Percentiles rank a stretch among this genome's conserved stretches.
Conservation (phyloP, 1,140 invertebrate genomes). For the Oryzaephilus surinamensis region DNA sequence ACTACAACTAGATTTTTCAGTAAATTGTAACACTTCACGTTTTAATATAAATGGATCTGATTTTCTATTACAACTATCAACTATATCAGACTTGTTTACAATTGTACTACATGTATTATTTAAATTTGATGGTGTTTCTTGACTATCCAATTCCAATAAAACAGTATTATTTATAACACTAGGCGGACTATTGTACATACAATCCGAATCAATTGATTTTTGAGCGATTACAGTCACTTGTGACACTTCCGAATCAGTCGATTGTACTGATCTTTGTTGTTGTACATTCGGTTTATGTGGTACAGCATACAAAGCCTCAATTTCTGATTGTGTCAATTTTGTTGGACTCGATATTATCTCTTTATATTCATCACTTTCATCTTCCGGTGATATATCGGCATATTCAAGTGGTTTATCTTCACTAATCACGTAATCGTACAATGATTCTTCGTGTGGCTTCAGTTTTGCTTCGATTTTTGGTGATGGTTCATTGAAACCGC, state of each 20-base stretch:
- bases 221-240: constrained; percentile 24
- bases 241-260: too few relatives aligned
- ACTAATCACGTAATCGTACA: constrained; percentile 26
- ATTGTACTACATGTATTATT: too few relatives aligned
- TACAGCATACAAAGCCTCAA: constrained; percentile 28
- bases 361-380: constrained; percentile 14
- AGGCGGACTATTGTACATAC: constrained; percentile 27
- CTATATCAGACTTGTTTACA: too few relatives aligned
- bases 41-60: constrained; percentile 25
- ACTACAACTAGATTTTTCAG: constrained; percentile 1
- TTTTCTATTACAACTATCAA: not conserved
- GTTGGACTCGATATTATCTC: constrained; percentile 10
- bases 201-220: constrained; percentile 31
- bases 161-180: constrained; percentile 15
- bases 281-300: constrained; percentile 20
- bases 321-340: constrained; percentile 21
- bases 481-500: constrained; percentile 52
- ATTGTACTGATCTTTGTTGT: constrained; percentile 2
- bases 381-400: constrained; percentile 18
- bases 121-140: constrained; percentile 20
- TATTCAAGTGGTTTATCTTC: constrained; percentile 21
- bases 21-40: constrained; percentile 14
- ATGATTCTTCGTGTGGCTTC: constrained; percentile 36
- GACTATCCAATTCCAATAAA: constrained; percentile 33
- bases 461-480: constrained; percentile 52